Evolutionary conservation across 53 echinoderm and acorn worm species (phyloP), one percentile per base, ranked within the genome.

Genomic region (Paracentrotus lividus): DNA sequence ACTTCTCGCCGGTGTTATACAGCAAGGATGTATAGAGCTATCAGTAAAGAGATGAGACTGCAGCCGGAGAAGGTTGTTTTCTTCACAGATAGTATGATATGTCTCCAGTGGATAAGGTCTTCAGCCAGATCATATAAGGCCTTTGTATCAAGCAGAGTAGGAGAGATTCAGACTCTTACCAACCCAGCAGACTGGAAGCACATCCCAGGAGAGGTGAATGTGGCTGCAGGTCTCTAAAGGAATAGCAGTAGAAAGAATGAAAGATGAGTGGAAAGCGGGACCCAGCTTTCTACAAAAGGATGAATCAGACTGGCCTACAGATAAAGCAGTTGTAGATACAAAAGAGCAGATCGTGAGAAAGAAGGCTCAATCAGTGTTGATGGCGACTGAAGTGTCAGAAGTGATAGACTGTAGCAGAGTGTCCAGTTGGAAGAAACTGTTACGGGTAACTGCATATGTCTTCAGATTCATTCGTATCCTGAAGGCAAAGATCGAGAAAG

Each of bases 51-150:
- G 61, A 94, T 88, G 51, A 88, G 65, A 61, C 94, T 92, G 14
- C 24, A 88, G 66, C 20, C 93, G 27, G 64, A 61, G 32, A 93
- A 95, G 23, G 88, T 58, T 23, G 34, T 96, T 36, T 97, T 94
- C 86, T 54, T 97, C 23, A 94, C 95, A 10, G 96, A 96, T 91
- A 96, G 95, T 77, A 93, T 88, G 78, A 95, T 96, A 49, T 42
- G 78, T 15, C 53, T 95, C 13, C 49, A 87, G 9, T 95, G 96
- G 95, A 94, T 96, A 29, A 84, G 67, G 87, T 56, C 92, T 91
- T 38, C 60, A 44, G 84, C 95, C 49, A 92, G 95, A 88, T 45
- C 14, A 23, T 96, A 93, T 56, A 96, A 95, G 87, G 93, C 93
- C 44, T 95, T 97, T 29, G 94, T 93, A 2, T 93, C 95, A 15